Base-by-base conservation (phyloP, 2,797 vertebrate genomes). In the Taeniopygia guttata region DNA sequence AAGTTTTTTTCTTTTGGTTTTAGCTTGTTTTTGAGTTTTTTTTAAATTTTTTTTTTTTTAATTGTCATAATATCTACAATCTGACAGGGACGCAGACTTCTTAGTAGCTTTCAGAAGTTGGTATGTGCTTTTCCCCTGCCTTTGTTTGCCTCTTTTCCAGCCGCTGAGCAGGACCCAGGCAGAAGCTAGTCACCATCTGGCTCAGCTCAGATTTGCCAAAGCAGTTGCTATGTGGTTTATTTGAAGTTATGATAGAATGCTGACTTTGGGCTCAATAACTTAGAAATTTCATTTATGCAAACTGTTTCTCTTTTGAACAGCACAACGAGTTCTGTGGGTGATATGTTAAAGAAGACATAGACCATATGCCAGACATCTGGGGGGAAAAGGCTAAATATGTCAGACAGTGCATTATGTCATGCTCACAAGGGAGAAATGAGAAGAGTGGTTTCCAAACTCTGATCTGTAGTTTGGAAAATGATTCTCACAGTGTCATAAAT, bases 311-410 rank as follows among this genome's bases (percentile, higher is more conserved):
- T 84, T 91, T 70, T 79, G 73, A 94, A 29, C 69, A 64, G 84
- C 91, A 90, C 77, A 4, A 4, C 0, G 26, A 87, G 80, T 94
- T 85, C 78, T 78, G 42, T 5, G 93, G 54, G 27, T 54, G 38
- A 66, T 58, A 26, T 5, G 7, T 73, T 85, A 75, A 90, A 84
- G 95, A 84, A 95, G 93, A 92, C 51, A 43, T 14, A 84, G 89
- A 60, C 78, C 94, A 91, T 94, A 76, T 95, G 94, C 83, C 85
- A 94, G 93, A 93, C 91, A 96, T 89, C 90, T 96, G 94, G 83
- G 66, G 72, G 62, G 87, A 66, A 96, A 91, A 93, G 81, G 62
- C 70, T 92, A 80, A 89, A 38, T 86, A 63, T 91, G 86, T 91
- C 87, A 90, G 93, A 84, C 90, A 93, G 83, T 11, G 6, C 26